Evolutionary conservation across 2,113 vertebrate species (phyloP).

Genomic region (Enhydra lutris): DNA sequence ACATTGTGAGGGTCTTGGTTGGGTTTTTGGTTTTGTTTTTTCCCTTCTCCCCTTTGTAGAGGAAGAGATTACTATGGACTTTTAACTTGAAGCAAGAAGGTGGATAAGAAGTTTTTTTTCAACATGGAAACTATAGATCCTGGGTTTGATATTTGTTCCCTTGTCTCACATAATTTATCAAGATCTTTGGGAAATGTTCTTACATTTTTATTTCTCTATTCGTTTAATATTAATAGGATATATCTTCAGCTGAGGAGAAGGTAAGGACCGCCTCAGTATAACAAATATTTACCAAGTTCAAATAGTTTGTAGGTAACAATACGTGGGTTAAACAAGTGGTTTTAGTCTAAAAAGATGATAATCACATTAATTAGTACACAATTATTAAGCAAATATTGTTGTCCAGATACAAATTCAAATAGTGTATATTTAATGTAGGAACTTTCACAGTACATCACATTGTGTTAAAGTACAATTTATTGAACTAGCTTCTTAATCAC

Average conservation of each 20-base stretch:
- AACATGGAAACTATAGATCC: not conserved
- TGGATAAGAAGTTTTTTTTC: not conserved
- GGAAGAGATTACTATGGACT: not conserved
- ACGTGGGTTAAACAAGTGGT: not conserved
- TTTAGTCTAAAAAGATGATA: constrained; percentile 19
- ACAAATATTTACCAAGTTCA: not conserved
- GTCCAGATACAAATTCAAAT: not conserved
- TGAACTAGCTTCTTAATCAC: not conserved
- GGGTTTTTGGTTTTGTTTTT: not conserved
- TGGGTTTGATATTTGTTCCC: not conserved
- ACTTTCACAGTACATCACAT: not conserved
- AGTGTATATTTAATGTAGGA: not conserved
- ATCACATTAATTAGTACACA: not conserved
- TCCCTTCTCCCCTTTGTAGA: not conserved
- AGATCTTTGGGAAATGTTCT: constrained; percentile 34
- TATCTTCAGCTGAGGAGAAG: not conserved
- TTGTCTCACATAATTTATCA: constrained; percentile 10
- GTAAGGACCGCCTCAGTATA: not conserved
- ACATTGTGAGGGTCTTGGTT: not conserved
- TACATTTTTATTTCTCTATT: not conserved
- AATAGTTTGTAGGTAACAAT: constrained; percentile 46
- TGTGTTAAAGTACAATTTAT: not conserved
- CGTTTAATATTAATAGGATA: constrained; percentile 22
- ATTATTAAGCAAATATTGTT: not conserved
- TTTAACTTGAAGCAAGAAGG: not conserved